Base-by-base conservation (phyloP, 92 coral and sea anemone species). In the Micromussa lordhowensis region DNA sequence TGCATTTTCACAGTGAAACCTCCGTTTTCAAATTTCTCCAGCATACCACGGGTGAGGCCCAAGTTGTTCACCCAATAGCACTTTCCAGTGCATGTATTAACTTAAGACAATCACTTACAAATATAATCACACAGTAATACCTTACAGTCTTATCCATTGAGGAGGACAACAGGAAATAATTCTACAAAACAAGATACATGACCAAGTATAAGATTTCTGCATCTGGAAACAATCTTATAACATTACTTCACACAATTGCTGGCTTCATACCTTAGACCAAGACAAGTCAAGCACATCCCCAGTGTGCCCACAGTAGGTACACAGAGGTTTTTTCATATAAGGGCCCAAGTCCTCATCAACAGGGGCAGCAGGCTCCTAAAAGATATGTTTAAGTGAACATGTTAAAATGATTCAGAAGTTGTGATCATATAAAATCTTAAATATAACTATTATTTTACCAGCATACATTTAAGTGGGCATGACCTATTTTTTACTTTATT, bases 91-190 rank as follows among this genome's bases (percentile, higher is more conserved):
- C 2, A 55, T 55, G 22, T 1, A 22, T 0, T 5, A 61, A 61
- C 29, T 61, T n/a, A n/a, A 18, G n/a, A 58, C 64, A 19, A 58
- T 19, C n/a, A 58, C 2, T 3, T 22, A 58, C 7, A 61, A 61
- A 22, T 5, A 22, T 0, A 61, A 24, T 58, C 22, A 24, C 6
- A 5, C 26, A 1, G 64, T 8, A 19, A 58, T 84, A 97, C 99
- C 99, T 94, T 31, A 98, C 99, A 13, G 99, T 98, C 91, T 98
- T 98, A 90, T 98, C 99, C 99, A 98, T 98, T 57, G 99, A 98
- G 19, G 99, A 98, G 51, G 99, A 98, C 57, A 98, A 88, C 35
- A 98, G 96, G 80, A 98, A 98, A 76, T 98, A 98, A 92, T 98
- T 98, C 99, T 98, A 87, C 12, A 90, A 87, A 63, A 83, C 48